A percentile compares a stretch with the other conserved stretches of the same genome.
These are phyloP conservation scores for Melanotaenia pygmaea DNA, from an alignment of 2,797 vertebrate genomes.

Conservation along the genomic window DNA sequence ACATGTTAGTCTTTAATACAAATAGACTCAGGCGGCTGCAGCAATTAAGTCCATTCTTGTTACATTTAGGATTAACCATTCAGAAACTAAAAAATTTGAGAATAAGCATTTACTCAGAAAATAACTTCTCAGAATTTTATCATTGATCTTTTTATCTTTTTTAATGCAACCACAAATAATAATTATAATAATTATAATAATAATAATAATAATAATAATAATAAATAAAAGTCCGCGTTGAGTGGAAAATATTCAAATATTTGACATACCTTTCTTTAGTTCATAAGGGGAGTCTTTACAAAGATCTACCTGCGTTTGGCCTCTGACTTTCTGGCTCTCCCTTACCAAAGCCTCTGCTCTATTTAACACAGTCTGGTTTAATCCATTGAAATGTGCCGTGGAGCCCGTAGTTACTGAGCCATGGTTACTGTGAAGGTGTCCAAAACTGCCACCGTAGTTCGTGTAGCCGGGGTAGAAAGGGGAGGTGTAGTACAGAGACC, in stretches of 20 bases:
- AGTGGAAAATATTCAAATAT: slow-evolving; percentile 89
- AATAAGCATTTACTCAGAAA: slow-evolving; percentile 86
- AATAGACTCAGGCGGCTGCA: slow-evolving; percentile 90
- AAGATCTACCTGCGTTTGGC: slow-evolving; percentile 94
- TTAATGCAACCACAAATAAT: slow-evolving; percentile 86
- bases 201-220: slow-evolving; percentile 50
- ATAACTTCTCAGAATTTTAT: slow-evolving; percentile 81
- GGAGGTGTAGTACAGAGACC: slow-evolving; percentile 96
- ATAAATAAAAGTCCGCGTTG: slow-evolving; percentile 87
- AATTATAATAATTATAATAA: slow-evolving; percentile 72
- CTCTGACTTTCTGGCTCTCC: slow-evolving; percentile 92
- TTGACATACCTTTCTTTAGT: slow-evolving; percentile 99
- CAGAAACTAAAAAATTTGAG: slow-evolving; percentile 89
- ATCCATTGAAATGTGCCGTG: slow-evolving; percentile 96
- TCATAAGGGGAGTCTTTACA: slow-evolving; percentile 99
- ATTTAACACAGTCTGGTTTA: slow-evolving; percentile 98
- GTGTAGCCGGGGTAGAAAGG: slow-evolving; percentile 98
- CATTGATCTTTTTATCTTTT: slow-evolving; percentile 75
- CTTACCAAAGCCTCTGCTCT: slow-evolving; percentile 95
- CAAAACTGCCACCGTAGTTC: slow-evolving; percentile 97
- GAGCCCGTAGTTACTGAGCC: slow-evolving; percentile 82
- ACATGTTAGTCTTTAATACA: slow-evolving; percentile 99
- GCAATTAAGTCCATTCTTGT: slow-evolving; percentile 91
- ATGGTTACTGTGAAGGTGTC: slow-evolving; percentile 93
- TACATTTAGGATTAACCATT: slow-evolving; percentile 88